A percentile compares a stretch with the other conserved stretches of the same genome.
phyloP scores from a whole-genome alignment of 2,113 vertebrate genomes.

The Sinocyclocheilus maitianheensis region DNA sequence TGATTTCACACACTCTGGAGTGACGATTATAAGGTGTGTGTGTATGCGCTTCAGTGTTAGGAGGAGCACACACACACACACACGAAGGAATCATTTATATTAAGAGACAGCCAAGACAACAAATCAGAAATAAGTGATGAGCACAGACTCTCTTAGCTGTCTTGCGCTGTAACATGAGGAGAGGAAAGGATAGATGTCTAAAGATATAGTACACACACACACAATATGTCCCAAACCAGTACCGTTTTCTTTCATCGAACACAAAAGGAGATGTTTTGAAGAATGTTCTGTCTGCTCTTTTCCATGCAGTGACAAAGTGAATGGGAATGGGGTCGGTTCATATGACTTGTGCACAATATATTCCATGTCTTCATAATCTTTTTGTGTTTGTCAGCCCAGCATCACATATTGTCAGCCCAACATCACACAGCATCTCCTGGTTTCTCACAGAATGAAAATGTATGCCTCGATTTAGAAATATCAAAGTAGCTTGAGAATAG shows the following conservation, averaged over 20 bases:
- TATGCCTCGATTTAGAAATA: not conserved
- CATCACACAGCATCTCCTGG: not conserved
- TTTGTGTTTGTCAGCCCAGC: not conserved
- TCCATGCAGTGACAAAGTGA: not conserved
- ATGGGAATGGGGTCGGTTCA: not conserved
- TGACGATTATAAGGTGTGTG: slow-evolving; percentile 61
- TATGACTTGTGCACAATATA: not conserved
- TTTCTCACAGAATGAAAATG: not conserved
- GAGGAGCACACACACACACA: slow-evolving; percentile 55
- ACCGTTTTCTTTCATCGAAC: not conserved
- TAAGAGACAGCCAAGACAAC: slow-evolving; percentile 73
- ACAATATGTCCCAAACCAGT: not conserved
- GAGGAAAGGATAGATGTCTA: not conserved
- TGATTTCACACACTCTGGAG: slow-evolving; percentile 71
- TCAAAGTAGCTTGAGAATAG: not conserved
- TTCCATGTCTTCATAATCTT: not conserved
- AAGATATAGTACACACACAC: not conserved
- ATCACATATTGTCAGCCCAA: not conserved
- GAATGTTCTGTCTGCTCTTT: not conserved
- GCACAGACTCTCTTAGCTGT: slow-evolving; percentile 46
- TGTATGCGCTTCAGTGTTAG: slow-evolving; percentile 44
- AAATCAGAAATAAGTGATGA: slow-evolving; percentile 61
- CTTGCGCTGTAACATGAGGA: slow-evolving; percentile 22
- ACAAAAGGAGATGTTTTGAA: not conserved
- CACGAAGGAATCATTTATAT: slow-evolving; percentile 71